Conservation (phyloP, 1,140 invertebrate genomes). For the Ips typographus region DNA sequence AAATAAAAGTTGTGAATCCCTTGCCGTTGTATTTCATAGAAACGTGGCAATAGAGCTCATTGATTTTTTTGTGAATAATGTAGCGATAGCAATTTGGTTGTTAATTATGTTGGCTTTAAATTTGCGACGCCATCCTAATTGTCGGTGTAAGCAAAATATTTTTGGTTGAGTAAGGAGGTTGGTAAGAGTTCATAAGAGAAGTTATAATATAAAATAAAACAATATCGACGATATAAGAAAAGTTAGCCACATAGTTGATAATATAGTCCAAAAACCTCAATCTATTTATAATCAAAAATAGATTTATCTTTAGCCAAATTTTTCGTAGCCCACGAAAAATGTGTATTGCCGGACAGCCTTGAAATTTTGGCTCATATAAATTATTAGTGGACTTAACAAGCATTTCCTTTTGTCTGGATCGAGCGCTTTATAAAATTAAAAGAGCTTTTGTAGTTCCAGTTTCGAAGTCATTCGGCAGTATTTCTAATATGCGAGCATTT, state of each 20-base stretch:
- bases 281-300: slow-evolving; percentile 18
- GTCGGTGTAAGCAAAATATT: too few species aligned
- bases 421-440: not conserved
- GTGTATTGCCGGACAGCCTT: slow-evolving; percentile 17
- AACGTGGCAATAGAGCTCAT: too few species aligned
- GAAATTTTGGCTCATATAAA: slow-evolving; percentile 18
- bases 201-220: not conserved
- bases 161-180: too few species aligned
- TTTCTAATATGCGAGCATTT: slow-evolving; percentile 4
- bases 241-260: slow-evolving; percentile 2
- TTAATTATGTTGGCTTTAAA: too few species aligned
- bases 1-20: too few species aligned
- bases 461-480: not conserved
- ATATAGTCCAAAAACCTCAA: slow-evolving; percentile 22
- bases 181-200: too few species aligned
- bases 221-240: slow-evolving; percentile 7
- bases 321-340: slow-evolving; percentile 18
- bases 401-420: slow-evolving; percentile 20
- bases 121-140: too few species aligned
- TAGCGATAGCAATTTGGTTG: too few species aligned
- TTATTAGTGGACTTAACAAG: slow-evolving; percentile 10
- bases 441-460: not conserved
- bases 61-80: too few species aligned
- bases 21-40: too few species aligned
- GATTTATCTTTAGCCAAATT: slow-evolving; percentile 20